Evolutionary conservation across 2,113 vertebrate species (phyloP).

Genomic region (Petrocephalus zakoni): DNA sequence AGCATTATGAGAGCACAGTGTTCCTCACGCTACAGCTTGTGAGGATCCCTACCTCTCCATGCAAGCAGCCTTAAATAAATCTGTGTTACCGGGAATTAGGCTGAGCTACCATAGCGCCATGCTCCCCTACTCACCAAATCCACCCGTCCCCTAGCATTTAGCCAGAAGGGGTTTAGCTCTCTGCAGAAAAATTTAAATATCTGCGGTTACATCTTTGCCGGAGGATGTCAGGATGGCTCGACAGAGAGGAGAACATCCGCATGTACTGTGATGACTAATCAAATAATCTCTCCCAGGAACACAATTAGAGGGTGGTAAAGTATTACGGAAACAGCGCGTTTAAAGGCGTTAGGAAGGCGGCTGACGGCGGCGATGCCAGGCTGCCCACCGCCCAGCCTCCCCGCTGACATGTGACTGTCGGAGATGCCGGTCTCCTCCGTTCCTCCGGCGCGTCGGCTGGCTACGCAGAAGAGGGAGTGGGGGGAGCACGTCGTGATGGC

Average conservation of each 20-base stretch:
- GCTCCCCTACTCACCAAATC: background rate
- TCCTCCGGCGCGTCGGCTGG: background rate
- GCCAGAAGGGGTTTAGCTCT: background rate
- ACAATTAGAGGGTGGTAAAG: background rate
- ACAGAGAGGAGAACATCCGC: background rate
- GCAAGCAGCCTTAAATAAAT: background rate
- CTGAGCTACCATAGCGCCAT: background rate
- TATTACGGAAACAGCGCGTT: background rate
- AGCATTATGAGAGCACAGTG: background rate
- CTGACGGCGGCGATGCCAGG: background rate
- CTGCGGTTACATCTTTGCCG: background rate
- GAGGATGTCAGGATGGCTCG: background rate
- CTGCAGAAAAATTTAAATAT: background rate
- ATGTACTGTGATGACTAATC: slow-evolving; percentile 10
- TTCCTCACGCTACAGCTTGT: background rate
- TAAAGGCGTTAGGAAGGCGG: background rate
- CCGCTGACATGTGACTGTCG: background rate
- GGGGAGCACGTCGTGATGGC: background rate
- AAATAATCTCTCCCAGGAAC: background rate
- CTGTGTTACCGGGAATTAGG: background rate
- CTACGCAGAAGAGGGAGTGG: background rate
- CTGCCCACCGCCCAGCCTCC: background rate
- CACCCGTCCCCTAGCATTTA: background rate
- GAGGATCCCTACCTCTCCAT: background rate
- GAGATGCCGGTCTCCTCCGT: background rate